These are phyloP conservation scores for Aptenodytes forsteri DNA, from an alignment of 2,113 vertebrate species.

Conservation along the genomic window DNA sequence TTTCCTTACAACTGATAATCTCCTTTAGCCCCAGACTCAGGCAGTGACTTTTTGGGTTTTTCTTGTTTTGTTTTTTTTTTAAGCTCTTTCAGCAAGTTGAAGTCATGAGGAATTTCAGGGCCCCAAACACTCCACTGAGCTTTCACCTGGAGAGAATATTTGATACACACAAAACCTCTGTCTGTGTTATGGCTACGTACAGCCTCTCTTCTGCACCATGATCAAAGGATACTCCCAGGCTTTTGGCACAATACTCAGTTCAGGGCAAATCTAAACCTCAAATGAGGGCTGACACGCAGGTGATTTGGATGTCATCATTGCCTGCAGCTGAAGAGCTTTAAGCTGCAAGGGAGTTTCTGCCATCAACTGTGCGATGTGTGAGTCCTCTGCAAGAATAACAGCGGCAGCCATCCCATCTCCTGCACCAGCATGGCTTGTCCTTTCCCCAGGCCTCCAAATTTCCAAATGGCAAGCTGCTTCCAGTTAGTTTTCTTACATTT, in stretches of 20 bases:
- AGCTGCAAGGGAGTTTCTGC: background rate
- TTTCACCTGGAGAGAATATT: background rate
- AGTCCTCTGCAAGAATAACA: background rate
- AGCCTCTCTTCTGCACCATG: background rate
- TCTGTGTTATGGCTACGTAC: rapidly evolving
- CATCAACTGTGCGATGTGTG: background rate
- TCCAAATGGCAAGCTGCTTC: background rate
- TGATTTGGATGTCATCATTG: background rate
- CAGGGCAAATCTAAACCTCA: background rate
- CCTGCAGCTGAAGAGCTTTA: background rate
- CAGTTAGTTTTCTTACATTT: background rate
- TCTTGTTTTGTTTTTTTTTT: background rate
- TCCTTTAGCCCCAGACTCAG: background rate
- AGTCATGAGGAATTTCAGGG: background rate
- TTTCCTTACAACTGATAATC: background rate
- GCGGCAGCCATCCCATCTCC: background rate
- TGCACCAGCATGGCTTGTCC: background rate
- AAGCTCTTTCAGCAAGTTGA: background rate
- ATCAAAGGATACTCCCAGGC: background rate
- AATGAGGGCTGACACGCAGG: background rate
- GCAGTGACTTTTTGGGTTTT: background rate
- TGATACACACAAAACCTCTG: rapidly evolving
- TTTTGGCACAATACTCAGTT: background rate
- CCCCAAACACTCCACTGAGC: background rate
- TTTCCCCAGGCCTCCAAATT: background rate